Conservation (phyloP, 2,888 invertebrate genomes). For the Cryptus viduatorius region DNA sequence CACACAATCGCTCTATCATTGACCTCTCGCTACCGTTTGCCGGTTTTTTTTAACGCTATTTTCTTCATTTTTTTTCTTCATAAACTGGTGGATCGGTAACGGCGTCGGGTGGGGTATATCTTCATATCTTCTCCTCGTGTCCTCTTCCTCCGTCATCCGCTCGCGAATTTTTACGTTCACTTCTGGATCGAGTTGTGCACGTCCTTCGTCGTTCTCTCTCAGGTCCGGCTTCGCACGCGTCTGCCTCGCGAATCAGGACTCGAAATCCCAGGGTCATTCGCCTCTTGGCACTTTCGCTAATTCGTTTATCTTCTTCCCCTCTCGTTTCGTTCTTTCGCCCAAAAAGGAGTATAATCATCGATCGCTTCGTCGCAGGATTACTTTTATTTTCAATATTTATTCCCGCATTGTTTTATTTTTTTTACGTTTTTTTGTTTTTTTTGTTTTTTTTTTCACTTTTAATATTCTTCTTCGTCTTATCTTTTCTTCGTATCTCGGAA, state of each 20-base stretch:
- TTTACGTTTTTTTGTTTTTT: slow-evolving; percentile 8
- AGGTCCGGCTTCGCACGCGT: slow-evolving; percentile 29
- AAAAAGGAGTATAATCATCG: slow-evolving; percentile 24
- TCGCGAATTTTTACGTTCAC: not conserved
- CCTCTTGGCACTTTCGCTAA: slow-evolving; percentile 45
- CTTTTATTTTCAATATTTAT: slow-evolving; percentile 19
- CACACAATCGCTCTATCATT: slow-evolving; percentile 20
- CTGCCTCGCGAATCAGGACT: slow-evolving; percentile 28
- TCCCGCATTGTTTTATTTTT: slow-evolving; percentile 22
- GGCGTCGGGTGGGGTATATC: slow-evolving; percentile 3
- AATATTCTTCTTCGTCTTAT: not conserved
- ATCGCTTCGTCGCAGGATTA: not conserved
- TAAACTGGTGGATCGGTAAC: slow-evolving; percentile 40
- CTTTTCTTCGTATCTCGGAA: slow-evolving; percentile 61
- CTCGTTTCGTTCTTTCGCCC: slow-evolving; percentile 23
- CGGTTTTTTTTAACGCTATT: slow-evolving; percentile 13
- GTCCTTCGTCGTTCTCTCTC: slow-evolving; percentile 32
- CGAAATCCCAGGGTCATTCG: slow-evolving; percentile 36
- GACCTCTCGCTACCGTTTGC: slow-evolving; percentile 29
- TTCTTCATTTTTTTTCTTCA: slow-evolving; percentile 32
- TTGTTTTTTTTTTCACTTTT: not conserved
- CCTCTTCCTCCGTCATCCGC: not conserved
- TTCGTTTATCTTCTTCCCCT: slow-evolving; percentile 9
- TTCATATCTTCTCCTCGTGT: not conserved
- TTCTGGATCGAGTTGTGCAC: slow-evolving; percentile 5